phyloP scores from a whole-genome alignment of 1,140 invertebrate species.

The Euwallacea similis region DNA sequence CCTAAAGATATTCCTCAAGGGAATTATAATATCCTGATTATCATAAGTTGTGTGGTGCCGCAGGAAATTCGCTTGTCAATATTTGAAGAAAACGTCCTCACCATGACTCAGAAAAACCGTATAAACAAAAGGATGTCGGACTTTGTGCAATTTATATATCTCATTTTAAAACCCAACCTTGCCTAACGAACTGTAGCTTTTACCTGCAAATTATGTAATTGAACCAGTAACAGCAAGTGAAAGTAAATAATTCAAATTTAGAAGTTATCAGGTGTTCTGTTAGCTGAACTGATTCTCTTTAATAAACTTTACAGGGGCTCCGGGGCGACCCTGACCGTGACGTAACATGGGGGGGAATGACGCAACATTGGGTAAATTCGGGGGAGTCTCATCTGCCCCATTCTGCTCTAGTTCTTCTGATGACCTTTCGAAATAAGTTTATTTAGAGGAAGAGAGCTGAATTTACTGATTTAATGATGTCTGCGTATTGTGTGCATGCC shows the following conservation, averaged over 20 bases:
- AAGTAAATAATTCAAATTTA: slow-evolving; percentile 7
- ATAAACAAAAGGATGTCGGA: not conserved
- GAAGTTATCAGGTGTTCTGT: too few species aligned
- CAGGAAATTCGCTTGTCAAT: too few species aligned
- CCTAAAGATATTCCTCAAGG: too few species aligned
- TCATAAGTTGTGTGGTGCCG: too few species aligned
- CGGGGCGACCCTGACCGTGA: too few species aligned
- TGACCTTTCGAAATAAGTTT: not conserved
- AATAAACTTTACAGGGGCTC: too few species aligned
- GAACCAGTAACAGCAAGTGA: not conserved
- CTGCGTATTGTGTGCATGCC: not conserved
- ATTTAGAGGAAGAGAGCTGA: not conserved
- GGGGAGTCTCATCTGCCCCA: not conserved
- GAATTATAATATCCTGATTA: too few species aligned
- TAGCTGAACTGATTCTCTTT: too few species aligned
- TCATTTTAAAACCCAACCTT: slow-evolving; percentile 1
- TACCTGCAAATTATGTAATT: slow-evolving; percentile 1
- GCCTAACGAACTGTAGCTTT: not conserved
- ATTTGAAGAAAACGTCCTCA: too few species aligned
- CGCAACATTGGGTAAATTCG: too few species aligned
- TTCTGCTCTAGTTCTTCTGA: not conserved
- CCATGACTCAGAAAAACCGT: too few species aligned
- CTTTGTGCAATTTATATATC: not conserved
- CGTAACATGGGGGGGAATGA: too few species aligned
- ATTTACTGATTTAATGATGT: not conserved